These are phyloP conservation scores for Bombus fervidus DNA, from an alignment of 1,140 invertebrate genomes.

Conservation along the genomic window DNA sequence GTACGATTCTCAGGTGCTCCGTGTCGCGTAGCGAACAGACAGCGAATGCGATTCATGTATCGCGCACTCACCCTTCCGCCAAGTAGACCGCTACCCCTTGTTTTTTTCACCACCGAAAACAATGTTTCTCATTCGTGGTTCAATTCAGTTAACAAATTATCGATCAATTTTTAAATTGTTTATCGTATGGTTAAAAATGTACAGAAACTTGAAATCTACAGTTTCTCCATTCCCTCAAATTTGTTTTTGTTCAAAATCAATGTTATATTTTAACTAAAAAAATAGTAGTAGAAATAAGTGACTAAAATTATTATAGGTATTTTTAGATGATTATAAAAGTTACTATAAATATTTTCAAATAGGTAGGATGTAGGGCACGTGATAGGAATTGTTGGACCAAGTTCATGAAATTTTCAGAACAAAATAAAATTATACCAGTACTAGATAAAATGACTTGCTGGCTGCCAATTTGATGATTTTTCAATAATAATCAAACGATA, in stretches of 20 bases:
- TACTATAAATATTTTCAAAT: not conserved
- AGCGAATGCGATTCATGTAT: constrained; percentile 36
- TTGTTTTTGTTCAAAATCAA: not conserved
- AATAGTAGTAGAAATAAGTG: not conserved
- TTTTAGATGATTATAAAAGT: not conserved
- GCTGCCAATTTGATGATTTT: not conserved
- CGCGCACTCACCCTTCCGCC: constrained; percentile 4
- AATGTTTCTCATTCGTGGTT: not conserved
- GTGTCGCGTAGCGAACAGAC: not conserved
- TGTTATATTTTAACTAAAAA: not conserved
- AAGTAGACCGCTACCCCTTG: not conserved
- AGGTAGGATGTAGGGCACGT: too few species aligned
- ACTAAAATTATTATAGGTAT: not conserved
- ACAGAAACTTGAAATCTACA: not conserved
- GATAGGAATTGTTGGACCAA: too few species aligned
- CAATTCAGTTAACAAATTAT: not conserved
- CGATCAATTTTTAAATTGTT: not conserved
- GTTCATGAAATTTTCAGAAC: not conserved
- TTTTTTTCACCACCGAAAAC: not conserved
- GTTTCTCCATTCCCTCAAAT: not conserved
- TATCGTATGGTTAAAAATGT: not conserved
- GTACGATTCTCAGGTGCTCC: constrained; percentile 37
- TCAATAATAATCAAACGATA: not conserved
- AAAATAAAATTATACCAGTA: not conserved
- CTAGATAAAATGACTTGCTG: not conserved